Evolutionary conservation across 2,888 invertebrate species (phyloP).

Genomic region (Dermolepida albohirtum): DNA sequence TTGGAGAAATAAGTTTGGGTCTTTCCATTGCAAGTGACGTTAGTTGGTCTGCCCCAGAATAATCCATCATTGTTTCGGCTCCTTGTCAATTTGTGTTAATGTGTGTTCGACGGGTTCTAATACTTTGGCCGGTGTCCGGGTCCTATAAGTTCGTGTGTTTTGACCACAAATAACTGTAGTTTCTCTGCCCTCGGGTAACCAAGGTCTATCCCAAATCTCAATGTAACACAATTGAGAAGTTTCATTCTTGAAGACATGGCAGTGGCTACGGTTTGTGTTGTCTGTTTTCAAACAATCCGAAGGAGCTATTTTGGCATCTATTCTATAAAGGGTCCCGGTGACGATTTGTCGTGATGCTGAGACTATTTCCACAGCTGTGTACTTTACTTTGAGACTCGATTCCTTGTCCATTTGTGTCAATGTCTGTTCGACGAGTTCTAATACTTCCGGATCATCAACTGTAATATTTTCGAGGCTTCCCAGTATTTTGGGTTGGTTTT

Average conservation of each 20-base stretch:
- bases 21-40: too few relatives aligned
- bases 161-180: conserved; percentile 62
- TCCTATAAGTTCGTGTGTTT: conserved; percentile 64
- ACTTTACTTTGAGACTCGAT: conserved; percentile 56
- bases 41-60: conserved; percentile 63
- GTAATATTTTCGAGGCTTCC: conserved; percentile 56
- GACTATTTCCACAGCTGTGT: conserved; percentile 62
- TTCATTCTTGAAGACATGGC: conserved; percentile 53
- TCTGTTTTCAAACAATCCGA: conserved; percentile 66
- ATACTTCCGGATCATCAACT: conserved; percentile 59
- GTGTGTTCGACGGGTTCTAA: conserved; percentile 70
- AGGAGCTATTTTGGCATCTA: conserved; percentile 71
- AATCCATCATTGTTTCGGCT: conserved; percentile 71
- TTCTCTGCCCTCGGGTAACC: conserved; percentile 66
- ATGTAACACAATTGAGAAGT: conserved; percentile 64
- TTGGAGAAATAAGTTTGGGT: too few relatives aligned
- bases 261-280: conserved; percentile 52
- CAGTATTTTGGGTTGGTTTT: too few relatives aligned
- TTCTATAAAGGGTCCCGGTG: conserved; percentile 69
- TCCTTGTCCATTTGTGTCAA: conserved; percentile 63
- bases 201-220: conserved; percentile 70
- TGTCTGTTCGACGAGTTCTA: conserved; percentile 57
- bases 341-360: conserved; percentile 68
- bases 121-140: conserved; percentile 66
- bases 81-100: too few relatives aligned